Percentiles rank a stretch among this genome's conserved stretches.
Conservation (phyloP, 2,888 invertebrate genomes). For the Argyra leucocephala region DNA sequence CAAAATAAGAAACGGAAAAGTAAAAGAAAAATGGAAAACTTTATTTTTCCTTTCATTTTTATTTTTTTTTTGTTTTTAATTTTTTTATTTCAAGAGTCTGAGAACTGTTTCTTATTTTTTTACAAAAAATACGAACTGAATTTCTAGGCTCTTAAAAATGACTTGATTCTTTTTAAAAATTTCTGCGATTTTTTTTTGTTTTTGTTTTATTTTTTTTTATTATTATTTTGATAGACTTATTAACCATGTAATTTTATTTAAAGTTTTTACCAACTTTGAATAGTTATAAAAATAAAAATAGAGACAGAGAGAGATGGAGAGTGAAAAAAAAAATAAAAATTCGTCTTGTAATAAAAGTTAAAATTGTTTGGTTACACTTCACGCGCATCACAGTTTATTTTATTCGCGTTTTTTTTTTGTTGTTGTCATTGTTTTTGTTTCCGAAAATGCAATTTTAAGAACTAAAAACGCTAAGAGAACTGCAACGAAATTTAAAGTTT, state of each 20-base stretch:
- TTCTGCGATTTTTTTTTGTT: not conserved
- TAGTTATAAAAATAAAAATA: no score
- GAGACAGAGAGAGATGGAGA: no score
- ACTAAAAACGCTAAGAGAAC: not conserved
- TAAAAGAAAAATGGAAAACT: constrained; percentile 1
- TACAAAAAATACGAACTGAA: not conserved
- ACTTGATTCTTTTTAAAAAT: not conserved
- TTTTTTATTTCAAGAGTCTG: not conserved
- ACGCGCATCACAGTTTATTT: not conserved
- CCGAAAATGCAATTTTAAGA: not conserved
- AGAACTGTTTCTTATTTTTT: not conserved
- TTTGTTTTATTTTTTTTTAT: not conserved
- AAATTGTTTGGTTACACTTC: constrained; percentile 6
- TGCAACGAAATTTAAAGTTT: not conserved
- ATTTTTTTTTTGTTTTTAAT: no score
- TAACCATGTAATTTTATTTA: not conserved
- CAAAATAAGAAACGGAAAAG: not conserved
- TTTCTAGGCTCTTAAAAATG: not conserved
- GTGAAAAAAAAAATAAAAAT: no score
- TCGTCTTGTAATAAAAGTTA: not conserved
- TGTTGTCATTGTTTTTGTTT: not conserved
- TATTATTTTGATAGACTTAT: not conserved
- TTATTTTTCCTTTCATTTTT: not conserved
- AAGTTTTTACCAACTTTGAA: no score
- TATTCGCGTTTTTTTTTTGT: not conserved